These are phyloP conservation scores for Melanostoma mellinum DNA, from an alignment of 2,888 invertebrate genomes.

Conservation along the genomic window DNA sequence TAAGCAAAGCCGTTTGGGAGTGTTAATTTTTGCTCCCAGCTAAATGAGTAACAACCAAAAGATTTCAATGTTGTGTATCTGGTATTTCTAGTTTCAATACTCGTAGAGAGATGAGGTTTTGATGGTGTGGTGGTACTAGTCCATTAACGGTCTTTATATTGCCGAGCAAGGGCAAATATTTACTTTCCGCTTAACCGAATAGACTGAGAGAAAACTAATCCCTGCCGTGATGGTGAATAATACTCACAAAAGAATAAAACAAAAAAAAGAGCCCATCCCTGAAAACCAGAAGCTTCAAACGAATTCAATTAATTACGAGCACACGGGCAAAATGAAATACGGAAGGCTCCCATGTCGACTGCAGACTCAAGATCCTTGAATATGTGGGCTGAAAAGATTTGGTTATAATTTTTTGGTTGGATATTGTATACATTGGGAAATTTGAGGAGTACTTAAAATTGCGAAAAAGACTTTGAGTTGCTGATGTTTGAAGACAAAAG, in stretches of 20 bases:
- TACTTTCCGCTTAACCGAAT: conserved; percentile 40
- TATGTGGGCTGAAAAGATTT: neutral
- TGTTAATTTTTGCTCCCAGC: conserved; percentile 49
- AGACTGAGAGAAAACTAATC: conserved; percentile 23
- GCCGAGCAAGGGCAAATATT: conserved; percentile 59
- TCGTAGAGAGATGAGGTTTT: neutral
- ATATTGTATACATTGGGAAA: neutral
- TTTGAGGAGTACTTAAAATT: neutral
- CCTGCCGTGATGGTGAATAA: neutral
- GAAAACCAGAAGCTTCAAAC: conserved; percentile 45
- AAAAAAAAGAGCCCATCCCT: conserved; percentile 9
- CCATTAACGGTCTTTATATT: conserved; percentile 57
- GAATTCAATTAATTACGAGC: conserved; percentile 63
- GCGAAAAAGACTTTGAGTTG: neutral
- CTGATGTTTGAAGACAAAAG: neutral
- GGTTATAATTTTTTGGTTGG: neutral
- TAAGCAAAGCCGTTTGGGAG: conserved; percentile 4
- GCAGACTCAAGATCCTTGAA: neutral
- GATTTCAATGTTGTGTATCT: conserved; percentile 25
- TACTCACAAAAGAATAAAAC: neutral
- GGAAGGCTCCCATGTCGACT: conserved; percentile 33
- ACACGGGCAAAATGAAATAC: conserved; percentile 56
- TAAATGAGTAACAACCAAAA: conserved; percentile 47
- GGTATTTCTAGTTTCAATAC: neutral
- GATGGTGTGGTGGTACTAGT: conserved; percentile 13